Base-by-base conservation (phyloP, 2,888 invertebrate species). In the Apotomis capreana region DNA sequence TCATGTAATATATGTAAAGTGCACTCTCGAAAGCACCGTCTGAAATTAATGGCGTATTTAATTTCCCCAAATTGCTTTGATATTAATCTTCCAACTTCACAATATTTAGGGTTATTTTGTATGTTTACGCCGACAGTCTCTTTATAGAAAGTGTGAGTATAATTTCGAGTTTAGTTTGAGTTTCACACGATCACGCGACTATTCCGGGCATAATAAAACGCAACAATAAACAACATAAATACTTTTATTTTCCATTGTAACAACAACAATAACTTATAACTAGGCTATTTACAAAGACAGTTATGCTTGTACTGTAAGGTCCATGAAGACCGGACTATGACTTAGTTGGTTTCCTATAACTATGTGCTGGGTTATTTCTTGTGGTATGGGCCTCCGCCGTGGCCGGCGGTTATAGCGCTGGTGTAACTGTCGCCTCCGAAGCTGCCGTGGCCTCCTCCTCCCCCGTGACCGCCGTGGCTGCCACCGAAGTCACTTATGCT, bases 381-480 rank as follows among this genome's bases (percentile, higher is more conserved):
- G 74, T 88, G 91, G 77, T 93, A 93, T 2, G 92, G 92, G 0
- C 94, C 94, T 13, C 93, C 93, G 0, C 93, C 93, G 74, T 93
- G 92, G 13, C 94, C 94, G 4, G 93, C 85, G 36, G 87, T 81
- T 65, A 90, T 82, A 72, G 89, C 92, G 75, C 87, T 90, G 51
- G 87, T 90, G 81, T 90, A 93, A 75, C 89, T 93, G 76, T 90
- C 94, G 73, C 88, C 90, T 9, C 86, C 88, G 62, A 80, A 83
- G 59, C 64, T 15, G 26, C 86, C 79, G 5, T 70, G 63, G 69
- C 77, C 84, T 8, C 82, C 83, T 44, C 86, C 83, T 0, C 64
- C 40, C 36, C 86, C 79, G 5, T 70, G 63, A 8, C 82, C 83
- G 55, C 77, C 80, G 72, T 77, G 81, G 4, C 83, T 80, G 0